phyloP scores from a whole-genome alignment of 1,140 invertebrate genomes.

The Drosophila orena region DNA sequence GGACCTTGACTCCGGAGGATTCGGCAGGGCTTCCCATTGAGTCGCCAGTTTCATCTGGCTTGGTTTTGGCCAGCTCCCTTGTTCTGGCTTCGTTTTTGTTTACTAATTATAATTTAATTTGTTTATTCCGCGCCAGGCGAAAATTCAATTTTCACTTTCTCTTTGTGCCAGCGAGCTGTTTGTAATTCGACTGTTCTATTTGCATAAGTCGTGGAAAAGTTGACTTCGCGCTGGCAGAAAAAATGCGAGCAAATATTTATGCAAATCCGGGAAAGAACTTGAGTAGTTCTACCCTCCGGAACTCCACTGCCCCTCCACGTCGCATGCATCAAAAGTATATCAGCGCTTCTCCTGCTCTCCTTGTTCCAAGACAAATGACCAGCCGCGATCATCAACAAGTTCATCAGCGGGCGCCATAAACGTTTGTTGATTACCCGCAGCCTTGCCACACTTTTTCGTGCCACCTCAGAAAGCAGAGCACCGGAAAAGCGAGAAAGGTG shows the following conservation, averaged over 20 bases:
- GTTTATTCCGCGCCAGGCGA: conserved; percentile 40
- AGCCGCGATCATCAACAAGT: conserved; percentile 74
- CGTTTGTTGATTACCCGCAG: conserved; percentile 81
- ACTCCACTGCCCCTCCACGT: background rate
- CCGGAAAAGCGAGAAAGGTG: background rate
- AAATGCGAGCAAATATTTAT: conserved; percentile 56
- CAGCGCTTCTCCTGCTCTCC: background rate
- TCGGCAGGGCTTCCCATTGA: background rate
- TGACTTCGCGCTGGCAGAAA: conserved; percentile 7
- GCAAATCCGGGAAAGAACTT: conserved; percentile 41
- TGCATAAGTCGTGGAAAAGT: conserved; percentile 42
- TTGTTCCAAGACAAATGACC: conserved; percentile 59
- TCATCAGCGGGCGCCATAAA: conserved; percentile 74
- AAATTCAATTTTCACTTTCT: conserved; percentile 62
- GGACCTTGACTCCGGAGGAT: conserved; percentile 10
- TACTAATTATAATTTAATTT: conserved; percentile 71
- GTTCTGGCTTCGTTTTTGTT: conserved; percentile 13
- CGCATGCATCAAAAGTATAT: conserved; percentile 13
- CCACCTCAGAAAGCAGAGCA: background rate
- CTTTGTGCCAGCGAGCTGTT: conserved; percentile 8
- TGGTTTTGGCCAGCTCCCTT: conserved; percentile 2
- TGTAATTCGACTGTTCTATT: conserved; percentile 50
- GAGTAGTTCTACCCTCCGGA: background rate
- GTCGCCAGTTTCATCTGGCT: conserved; percentile 11
- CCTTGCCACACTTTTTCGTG: conserved; percentile 67